Conservation (phyloP, 2,797 vertebrate genomes). For the Momotus momota region DNA sequence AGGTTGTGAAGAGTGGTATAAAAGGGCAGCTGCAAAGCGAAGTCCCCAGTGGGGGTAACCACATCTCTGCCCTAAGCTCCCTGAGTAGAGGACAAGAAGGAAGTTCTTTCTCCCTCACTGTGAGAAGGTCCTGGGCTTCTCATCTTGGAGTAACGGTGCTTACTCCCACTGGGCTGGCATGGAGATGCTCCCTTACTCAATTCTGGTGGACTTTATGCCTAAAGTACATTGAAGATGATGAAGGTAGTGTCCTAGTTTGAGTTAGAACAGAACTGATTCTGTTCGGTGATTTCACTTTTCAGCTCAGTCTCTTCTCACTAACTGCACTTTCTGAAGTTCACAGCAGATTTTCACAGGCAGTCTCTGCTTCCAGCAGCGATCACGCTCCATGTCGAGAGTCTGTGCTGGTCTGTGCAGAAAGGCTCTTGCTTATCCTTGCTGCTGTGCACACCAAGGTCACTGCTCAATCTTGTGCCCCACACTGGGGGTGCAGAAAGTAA, state of each 20-base stretch:
- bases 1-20: background rate
- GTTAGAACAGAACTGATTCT: background rate
- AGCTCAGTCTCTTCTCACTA: background rate
- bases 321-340: background rate
- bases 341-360: background rate
- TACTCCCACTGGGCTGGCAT: background rate
- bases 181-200: background rate
- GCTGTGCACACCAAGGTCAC: background rate
- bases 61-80: background rate
- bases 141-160: fast-evolving
- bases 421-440: background rate
- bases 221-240: background rate
- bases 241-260: background rate
- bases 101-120: background rate
- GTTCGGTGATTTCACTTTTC: background rate
- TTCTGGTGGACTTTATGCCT: background rate
- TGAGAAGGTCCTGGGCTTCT: background rate
- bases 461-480: background rate
- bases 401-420: background rate
- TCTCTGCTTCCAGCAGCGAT: background rate
- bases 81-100: background rate
- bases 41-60: background rate
- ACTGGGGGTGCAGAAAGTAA: background rate
- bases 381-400: background rate
- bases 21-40: background rate